Evolutionary conservation across 2,888 invertebrate species (phyloP).

Genomic region (Alentia gelatinosa): DNA sequence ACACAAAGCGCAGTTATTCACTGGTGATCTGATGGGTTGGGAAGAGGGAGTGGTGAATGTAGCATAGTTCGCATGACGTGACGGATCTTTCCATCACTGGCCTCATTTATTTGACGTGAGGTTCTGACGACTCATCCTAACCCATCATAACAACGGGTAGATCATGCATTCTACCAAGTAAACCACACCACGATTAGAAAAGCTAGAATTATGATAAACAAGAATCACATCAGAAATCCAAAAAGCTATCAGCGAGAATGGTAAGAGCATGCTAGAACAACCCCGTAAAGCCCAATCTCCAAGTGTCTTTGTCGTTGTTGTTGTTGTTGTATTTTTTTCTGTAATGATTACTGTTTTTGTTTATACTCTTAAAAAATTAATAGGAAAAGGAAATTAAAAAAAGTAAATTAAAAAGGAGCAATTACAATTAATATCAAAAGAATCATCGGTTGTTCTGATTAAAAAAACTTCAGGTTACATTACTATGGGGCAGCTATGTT

Average conservation of each 20-base stretch:
- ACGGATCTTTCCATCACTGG: constrained; percentile 21
- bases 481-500: constrained; percentile 45
- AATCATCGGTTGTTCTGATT: background rate
- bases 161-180: constrained; percentile 10
- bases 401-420: background rate
- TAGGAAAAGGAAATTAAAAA: background rate
- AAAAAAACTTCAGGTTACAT: constrained; percentile 1
- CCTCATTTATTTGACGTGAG: background rate
- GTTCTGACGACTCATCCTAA: background rate
- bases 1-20: background rate
- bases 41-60: too few relatives aligned
- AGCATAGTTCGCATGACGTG: background rate
- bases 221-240: background rate
- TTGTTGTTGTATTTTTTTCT: background rate
- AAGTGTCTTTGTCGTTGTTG: background rate
- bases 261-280: background rate
- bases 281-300: background rate
- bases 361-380: background rate
- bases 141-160: constrained; percentile 27
- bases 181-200: background rate
- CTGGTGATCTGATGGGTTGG: too few relatives aligned
- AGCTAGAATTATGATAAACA: background rate
- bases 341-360: too few relatives aligned
- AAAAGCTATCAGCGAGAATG: background rate
- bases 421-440: background rate